Evolutionary conservation across 2,113 vertebrate species (phyloP), one percentile per base, ranked within the genome.

Genomic region (Indri indri): DNA sequence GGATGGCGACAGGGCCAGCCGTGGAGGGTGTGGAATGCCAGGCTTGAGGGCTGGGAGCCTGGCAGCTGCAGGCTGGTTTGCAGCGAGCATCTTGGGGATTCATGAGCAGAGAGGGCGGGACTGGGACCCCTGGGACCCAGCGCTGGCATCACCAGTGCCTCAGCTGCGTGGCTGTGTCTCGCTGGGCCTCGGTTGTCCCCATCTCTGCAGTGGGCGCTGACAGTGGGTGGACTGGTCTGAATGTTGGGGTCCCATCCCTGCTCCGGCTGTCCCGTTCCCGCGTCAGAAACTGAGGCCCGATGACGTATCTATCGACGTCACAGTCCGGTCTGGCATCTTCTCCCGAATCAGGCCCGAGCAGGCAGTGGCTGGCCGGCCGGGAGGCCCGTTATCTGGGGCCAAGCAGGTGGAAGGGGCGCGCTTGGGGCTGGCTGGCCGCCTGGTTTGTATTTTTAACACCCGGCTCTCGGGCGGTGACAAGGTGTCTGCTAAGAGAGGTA

Each of bases 401-500:
- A 54, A 98, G 98, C 98, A 98, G 98, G 98, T 98, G 98, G 98
- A 97, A 59, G 88, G 92, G 94, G 94, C 22, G 0, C 1, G 13
- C 94, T 14, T 27, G 37, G 83, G 97, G 97, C 92, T 70, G 59
- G 77, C 85, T 1, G 96, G 54, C 42, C 1, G 98, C 99, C 99
- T 98, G 99, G 99, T 98, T 99, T 99, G 99, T 99, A 99, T 99
- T 99, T 99, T 98, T 99, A 99, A 99, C 99, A 99, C 99, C 98
- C 98, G 84, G 98, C 98, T 99, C 99, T 98, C 98, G 98, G 99
- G 99, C 99, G 99, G 99, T 99, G 99, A 99, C 99, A 99, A 99
- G 98, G 98, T 98, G 98, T 98, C 98, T 97, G 99, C 99, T 99
- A 99, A 99, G 99, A 99, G 99, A 99, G 99, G 99, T 99, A 99